Conservation (phyloP, 2,888 invertebrate species). For the Idaea dimidiata region DNA sequence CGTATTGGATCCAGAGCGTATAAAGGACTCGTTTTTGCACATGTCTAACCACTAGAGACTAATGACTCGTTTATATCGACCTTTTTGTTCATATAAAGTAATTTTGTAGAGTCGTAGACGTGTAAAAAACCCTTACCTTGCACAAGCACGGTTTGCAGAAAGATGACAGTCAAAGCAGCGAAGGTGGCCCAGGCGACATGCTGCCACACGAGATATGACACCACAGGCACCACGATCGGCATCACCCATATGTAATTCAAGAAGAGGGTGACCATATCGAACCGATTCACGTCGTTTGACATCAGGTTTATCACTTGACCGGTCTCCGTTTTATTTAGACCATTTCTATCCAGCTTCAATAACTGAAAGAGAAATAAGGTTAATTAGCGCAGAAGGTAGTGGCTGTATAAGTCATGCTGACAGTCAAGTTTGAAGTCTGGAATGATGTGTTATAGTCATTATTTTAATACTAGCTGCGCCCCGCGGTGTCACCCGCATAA, state of each 20-base stretch:
- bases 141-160: constrained; percentile 82
- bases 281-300: constrained; percentile 92
- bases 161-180: constrained; percentile 67
- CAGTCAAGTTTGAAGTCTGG: too few species aligned
- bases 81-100: too few species aligned
- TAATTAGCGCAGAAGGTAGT: too few species aligned
- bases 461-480: too few species aligned
- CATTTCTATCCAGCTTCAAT: constrained; percentile 75
- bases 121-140: constrained; percentile 69
- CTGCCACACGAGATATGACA: constrained; percentile 71
- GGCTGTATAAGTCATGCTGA: too few species aligned
- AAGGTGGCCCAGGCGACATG: constrained; percentile 65
- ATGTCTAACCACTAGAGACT: too few species aligned
- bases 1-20: too few species aligned
- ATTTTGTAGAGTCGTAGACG: too few species aligned
- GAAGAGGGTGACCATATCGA: constrained; percentile 86
- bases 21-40: too few species aligned
- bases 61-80: too few species aligned
- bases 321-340: constrained; percentile 82
- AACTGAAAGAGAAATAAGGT: constrained; percentile 48
- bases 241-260: constrained; percentile 91
- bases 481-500: too few species aligned
- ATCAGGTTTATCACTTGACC: constrained; percentile 92
- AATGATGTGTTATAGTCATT: too few species aligned
- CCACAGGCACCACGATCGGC: constrained; percentile 86